Conservation (phyloP, 2,113 vertebrate species). For the Microtus richardsoni region DNA sequence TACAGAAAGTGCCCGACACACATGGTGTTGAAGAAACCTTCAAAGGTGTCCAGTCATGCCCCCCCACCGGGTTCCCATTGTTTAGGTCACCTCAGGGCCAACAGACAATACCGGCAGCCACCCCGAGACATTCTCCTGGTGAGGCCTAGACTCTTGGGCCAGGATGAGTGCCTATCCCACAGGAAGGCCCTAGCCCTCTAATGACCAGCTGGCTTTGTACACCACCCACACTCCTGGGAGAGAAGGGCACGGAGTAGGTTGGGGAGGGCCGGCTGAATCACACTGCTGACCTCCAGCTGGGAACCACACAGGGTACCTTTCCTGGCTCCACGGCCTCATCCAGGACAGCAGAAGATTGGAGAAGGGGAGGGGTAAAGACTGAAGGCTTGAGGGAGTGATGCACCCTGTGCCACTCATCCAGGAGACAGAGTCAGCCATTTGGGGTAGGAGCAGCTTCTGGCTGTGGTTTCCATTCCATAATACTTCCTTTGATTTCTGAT, state of each 20-base stretch:
- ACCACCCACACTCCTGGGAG: slow-evolving; percentile 69
- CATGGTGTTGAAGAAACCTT: not conserved
- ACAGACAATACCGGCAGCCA: slow-evolving; percentile 9
- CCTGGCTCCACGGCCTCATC: not conserved
- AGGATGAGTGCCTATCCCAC: not conserved
- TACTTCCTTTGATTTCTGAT: not conserved
- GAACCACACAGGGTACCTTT: not conserved
- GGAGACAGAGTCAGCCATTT: not conserved
- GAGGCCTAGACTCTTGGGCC: not conserved
- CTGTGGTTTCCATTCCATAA: not conserved
- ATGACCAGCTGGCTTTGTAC: slow-evolving; percentile 62
- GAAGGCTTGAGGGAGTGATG: not conserved
- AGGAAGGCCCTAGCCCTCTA: slow-evolving; percentile 70
- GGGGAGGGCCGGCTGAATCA: slow-evolving; percentile 47
- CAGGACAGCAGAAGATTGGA: not conserved
- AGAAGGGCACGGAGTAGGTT: not conserved
- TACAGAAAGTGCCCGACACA: not conserved
- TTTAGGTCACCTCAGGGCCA: slow-evolving; percentile 65
- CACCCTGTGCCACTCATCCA: not conserved
- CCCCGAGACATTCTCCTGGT: not conserved
- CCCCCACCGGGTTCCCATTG: not conserved
- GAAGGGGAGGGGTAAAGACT: not conserved
- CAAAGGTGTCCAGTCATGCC: not conserved
- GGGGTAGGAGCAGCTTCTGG: not conserved
- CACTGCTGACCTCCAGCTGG: not conserved